Percentiles rank a stretch among this genome's conserved stretches.
Conservation (phyloP, 2,797 vertebrate species). For the Perodicticus potto region DNA sequence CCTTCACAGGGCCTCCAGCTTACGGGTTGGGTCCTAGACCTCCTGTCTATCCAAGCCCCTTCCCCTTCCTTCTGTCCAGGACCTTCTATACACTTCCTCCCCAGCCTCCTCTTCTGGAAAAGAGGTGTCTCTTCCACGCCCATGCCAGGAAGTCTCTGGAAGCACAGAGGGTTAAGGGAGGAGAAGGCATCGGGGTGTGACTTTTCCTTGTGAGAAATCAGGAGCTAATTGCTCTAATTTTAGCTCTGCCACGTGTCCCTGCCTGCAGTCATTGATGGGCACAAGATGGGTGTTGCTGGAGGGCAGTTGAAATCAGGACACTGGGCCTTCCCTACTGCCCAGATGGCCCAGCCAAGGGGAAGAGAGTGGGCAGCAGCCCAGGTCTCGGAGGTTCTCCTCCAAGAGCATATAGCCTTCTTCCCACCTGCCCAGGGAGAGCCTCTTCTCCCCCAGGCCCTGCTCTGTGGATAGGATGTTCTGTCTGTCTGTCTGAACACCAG, state of each 20-base stretch:
- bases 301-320: not conserved
- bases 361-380: not conserved
- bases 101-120: slow-evolving; percentile 46
- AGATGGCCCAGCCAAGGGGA: not conserved
- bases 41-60: not conserved
- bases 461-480: not conserved
- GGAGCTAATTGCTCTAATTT: slow-evolving; percentile 50
- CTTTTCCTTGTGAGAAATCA: slow-evolving; percentile 53
- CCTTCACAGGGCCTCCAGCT: not conserved
- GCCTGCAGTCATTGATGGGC: not conserved
- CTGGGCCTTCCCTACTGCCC: not conserved
- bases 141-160: not conserved
- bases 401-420: accelerated
- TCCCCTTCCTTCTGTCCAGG: slow-evolving; percentile 69
- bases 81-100: slow-evolving; percentile 83
- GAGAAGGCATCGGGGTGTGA: slow-evolving; percentile 25
- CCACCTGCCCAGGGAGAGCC: not conserved
- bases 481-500: not conserved
- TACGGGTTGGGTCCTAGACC: not conserved
- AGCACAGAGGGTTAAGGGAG: not conserved
- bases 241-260: slow-evolving; percentile 6
- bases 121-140: not conserved
- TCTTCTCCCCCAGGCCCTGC: not conserved
- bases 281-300: not conserved
- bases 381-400: not conserved